Evolutionary conservation across 2,113 vertebrate species (phyloP).

Genomic region (Donacobius atricapilla): DNA sequence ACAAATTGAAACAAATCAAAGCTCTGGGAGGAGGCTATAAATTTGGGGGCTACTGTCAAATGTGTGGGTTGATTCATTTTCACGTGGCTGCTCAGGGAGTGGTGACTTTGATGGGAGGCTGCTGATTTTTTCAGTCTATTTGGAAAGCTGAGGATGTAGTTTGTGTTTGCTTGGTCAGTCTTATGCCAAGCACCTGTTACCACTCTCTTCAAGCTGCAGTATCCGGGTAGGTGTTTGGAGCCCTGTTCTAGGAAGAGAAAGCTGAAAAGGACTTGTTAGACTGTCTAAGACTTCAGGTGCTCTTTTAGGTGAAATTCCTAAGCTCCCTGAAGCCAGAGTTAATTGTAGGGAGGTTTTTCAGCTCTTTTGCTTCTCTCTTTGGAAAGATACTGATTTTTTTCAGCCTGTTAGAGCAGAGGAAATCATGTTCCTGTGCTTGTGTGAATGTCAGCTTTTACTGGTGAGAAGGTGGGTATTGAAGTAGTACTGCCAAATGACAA

Average conservation of each 20-base stretch:
- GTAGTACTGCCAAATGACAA: background rate
- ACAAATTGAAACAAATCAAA: background rate
- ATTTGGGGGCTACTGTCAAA: background rate
- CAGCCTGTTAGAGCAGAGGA: background rate
- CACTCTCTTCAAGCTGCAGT: background rate
- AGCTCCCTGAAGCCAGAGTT: background rate
- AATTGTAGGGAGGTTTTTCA: background rate
- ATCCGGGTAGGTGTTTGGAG: background rate
- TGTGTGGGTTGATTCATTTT: background rate
- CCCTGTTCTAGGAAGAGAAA: background rate
- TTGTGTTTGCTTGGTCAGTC: background rate
- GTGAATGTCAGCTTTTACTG: background rate
- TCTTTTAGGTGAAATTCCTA: background rate
- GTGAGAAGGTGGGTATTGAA: background rate
- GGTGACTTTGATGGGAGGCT: background rate
- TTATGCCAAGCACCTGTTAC: background rate
- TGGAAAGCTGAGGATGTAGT: background rate
- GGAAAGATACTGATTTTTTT: background rate
- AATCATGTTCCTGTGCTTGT: fast-evolving
- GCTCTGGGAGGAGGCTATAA: background rate
- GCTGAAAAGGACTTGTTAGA: background rate
- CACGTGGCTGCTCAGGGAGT: background rate
- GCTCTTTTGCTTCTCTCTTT: background rate
- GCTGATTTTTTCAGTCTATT: background rate
- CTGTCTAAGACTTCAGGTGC: background rate